Percentiles rank a stretch among this genome's conserved stretches.
Evolutionary conservation across 2,888 invertebrate genomes (phyloP).

Genomic region (Clepsis dumicolana): DNA sequence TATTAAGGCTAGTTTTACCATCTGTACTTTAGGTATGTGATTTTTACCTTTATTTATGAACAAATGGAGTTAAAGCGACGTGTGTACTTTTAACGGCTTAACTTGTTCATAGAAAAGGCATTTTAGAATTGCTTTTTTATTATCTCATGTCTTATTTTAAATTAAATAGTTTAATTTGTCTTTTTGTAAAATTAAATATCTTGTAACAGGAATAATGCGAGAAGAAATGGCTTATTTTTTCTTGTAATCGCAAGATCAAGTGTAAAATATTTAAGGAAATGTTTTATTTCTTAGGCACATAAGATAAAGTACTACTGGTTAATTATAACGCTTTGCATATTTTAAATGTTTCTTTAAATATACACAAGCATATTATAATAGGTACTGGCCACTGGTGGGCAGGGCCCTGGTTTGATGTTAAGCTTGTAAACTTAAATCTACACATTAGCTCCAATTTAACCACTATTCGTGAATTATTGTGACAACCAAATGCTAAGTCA

Average conservation of each 20-base stretch:
- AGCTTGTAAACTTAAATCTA: slow-evolving; percentile 56
- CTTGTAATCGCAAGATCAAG: slow-evolving; percentile 71
- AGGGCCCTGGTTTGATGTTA: slow-evolving; percentile 50
- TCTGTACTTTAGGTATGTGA: slow-evolving; percentile 67
- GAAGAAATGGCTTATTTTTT: slow-evolving; percentile 65
- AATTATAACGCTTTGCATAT: slow-evolving; percentile 73
- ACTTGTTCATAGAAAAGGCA: slow-evolving; percentile 61
- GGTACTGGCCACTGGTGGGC: slow-evolving; percentile 31
- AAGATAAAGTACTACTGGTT: slow-evolving; percentile 82
- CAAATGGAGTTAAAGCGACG: slow-evolving; percentile 50
- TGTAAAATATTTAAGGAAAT: slow-evolving; percentile 82
- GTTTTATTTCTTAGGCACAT: slow-evolving; percentile 80
- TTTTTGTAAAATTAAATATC: slow-evolving; percentile 58
- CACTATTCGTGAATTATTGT: slow-evolving; percentile 72
- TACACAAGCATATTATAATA: slow-evolving; percentile 45
- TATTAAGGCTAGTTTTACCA: slow-evolving; percentile 76
- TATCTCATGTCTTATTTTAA: slow-evolving; percentile 59
- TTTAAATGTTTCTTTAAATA: slow-evolving; percentile 59
- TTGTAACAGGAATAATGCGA: slow-evolving; percentile 59
- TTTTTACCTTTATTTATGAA: slow-evolving; percentile 63
- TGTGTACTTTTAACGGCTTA: slow-evolving; percentile 45
- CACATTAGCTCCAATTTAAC: slow-evolving; percentile 64
- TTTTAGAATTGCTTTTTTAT: slow-evolving; percentile 53
- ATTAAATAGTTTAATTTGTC: slow-evolving; percentile 57
- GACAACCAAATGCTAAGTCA: slow-evolving; percentile 83